These are phyloP conservation scores for Leptinotarsa tumamoca DNA, from an alignment of 2,888 invertebrate species.

Conservation along the genomic window DNA sequence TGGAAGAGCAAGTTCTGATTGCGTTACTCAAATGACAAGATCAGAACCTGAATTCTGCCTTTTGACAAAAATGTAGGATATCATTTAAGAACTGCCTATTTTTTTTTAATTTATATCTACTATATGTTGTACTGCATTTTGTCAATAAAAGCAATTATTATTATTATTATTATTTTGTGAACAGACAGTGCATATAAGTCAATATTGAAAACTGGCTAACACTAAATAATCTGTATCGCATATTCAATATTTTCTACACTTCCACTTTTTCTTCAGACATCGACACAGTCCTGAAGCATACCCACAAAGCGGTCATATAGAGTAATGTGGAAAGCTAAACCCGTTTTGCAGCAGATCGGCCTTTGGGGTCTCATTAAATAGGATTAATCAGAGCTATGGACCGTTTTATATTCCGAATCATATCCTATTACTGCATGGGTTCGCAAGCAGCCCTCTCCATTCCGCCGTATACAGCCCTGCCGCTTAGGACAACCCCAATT, in stretches of 20 bases:
- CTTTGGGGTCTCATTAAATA: constrained; percentile 24
- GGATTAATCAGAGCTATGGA: constrained; percentile 24
- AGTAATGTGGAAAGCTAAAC: background rate
- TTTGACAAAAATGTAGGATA: too few species aligned
- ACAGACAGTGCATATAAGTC: too few species aligned
- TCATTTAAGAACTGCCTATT: too few species aligned
- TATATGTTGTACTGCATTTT: too few species aligned
- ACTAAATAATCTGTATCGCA: too few species aligned
- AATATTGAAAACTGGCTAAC: too few species aligned
- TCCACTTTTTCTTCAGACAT: background rate
- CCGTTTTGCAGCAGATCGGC: constrained; percentile 16
- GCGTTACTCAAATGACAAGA: too few species aligned
- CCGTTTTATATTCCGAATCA: constrained; percentile 21
- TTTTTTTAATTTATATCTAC: too few species aligned
- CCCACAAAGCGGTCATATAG: background rate
- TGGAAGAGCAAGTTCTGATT: too few species aligned
- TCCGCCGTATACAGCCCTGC: background rate
- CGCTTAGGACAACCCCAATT: constrained; percentile 44
- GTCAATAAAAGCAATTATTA: too few species aligned
- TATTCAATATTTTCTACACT: background rate
- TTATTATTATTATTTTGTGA: too few species aligned
- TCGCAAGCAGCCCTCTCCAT: constrained; percentile 16
- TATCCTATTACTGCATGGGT: constrained; percentile 21
- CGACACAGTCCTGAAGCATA: background rate
- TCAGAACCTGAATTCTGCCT: too few species aligned